phyloP scores from a whole-genome alignment of 2,888 invertebrate species.

The Mythimna impura region DNA sequence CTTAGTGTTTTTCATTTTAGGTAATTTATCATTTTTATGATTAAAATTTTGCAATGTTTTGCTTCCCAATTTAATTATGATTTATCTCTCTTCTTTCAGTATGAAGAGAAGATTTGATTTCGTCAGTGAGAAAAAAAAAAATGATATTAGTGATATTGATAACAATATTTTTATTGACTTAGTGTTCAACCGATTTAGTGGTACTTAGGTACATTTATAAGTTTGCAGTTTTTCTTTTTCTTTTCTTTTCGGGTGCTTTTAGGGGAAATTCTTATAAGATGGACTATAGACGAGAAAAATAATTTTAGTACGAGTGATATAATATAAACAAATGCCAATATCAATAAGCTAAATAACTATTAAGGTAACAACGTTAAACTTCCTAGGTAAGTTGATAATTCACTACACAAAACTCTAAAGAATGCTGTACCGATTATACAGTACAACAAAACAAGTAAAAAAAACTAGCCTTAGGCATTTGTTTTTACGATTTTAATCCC shows the following conservation, averaged over 20 bases:
- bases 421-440: conserved; percentile 37
- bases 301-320: not conserved
- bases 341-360: not conserved
- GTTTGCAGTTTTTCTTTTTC: too few species aligned
- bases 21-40: too few species aligned
- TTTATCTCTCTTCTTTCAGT: not conserved
- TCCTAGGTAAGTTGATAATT: not conserved
- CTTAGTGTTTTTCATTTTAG: too few species aligned
- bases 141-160: not conserved
- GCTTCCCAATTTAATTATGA: not conserved
- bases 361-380: not conserved
- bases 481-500: conserved; percentile 53
- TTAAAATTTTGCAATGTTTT: too few species aligned
- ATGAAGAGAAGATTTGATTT: not conserved
- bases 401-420: conserved; percentile 16
- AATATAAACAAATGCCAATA: not conserved
- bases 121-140: not conserved
- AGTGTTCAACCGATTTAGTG: not conserved
- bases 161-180: not conserved
- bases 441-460: conserved; percentile 31
- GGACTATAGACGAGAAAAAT: not conserved
- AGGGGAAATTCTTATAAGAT: conserved; percentile 8
- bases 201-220: too few species aligned
- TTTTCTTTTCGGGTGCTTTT: not conserved
- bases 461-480: conserved; percentile 29